Conservation (phyloP, 2,888 invertebrate species). For the Galerucella calmariensis region DNA sequence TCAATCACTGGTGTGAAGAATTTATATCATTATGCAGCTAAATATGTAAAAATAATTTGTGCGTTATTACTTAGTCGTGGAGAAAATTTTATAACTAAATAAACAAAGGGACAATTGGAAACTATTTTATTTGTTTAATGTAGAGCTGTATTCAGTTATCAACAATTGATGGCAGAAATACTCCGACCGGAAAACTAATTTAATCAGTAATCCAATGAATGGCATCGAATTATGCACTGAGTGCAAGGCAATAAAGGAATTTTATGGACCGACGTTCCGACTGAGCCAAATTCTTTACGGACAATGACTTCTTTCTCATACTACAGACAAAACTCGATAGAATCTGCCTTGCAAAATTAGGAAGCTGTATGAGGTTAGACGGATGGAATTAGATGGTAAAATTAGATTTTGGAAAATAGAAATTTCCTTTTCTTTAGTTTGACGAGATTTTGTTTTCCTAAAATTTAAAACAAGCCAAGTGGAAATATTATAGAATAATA, state of each 20-base stretch:
- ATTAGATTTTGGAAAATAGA: too few species aligned
- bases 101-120: not conserved
- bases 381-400: too few species aligned
- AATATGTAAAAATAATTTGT: too few species aligned
- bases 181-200: slow-evolving; percentile 26
- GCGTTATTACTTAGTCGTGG: too few species aligned
- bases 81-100: not conserved
- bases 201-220: slow-evolving; percentile 27
- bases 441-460: too few species aligned
- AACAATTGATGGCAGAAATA: slow-evolving; percentile 19
- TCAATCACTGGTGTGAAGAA: too few species aligned
- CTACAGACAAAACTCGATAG: slow-evolving; percentile 3
- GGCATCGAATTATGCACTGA: slow-evolving; percentile 28
- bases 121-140: not conserved
- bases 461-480: too few species aligned
- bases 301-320: slow-evolving; percentile 16
- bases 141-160: not conserved
- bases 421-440: too few species aligned
- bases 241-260: slow-evolving; percentile 29
- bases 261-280: slow-evolving; percentile 27
- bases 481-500: too few species aligned
- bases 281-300: slow-evolving; percentile 24
- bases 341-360: slow-evolving; percentile 5
- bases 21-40: too few species aligned
- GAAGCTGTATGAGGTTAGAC: not conserved